A percentile compares a stretch with the other conserved stretches of the same genome.
Conservation (phyloP, 1,140 invertebrate species). For the Drosophila kepulauana region DNA sequence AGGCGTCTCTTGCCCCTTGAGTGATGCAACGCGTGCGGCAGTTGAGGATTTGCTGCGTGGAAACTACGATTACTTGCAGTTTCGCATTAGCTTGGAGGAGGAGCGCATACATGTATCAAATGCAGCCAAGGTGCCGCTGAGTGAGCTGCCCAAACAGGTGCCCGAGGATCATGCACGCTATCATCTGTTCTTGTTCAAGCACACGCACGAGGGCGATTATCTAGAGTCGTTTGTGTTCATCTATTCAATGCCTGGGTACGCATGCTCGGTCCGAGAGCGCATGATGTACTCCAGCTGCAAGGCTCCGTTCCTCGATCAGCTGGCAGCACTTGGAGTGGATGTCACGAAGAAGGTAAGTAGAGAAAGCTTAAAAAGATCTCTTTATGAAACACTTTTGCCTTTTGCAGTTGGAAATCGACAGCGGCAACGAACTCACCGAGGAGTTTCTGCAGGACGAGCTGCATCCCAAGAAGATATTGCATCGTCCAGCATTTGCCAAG, state of each 20-base stretch:
- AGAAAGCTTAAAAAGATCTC: not conserved
- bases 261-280: conserved; percentile 96
- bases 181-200: conserved; percentile 96
- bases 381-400: conserved; percentile 13
- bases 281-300: conserved; percentile 99
- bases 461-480: conserved; percentile 96
- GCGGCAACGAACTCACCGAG: conserved; percentile 94
- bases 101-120: conserved; percentile 87
- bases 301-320: conserved; percentile 92
- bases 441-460: conserved; percentile 96
- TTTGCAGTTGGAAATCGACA: conserved; percentile 95
- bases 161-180: conserved; percentile 95
- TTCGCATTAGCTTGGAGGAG: conserved; percentile 88
- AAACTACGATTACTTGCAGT: conserved; percentile 91
- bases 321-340: conserved; percentile 91
- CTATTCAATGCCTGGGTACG: conserved; percentile 98
- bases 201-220: conserved; percentile 96
- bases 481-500: conserved; percentile 96
- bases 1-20: conserved; percentile 97
- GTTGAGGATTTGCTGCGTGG: conserved; percentile 89
- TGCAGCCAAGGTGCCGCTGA: conserved; percentile 87
- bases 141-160: conserved; percentile 90
- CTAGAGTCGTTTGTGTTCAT: conserved; percentile 96
- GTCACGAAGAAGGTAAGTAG: conserved; percentile 92
- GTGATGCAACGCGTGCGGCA: conserved; percentile 91